These are phyloP conservation scores for Erebia ligea DNA, from an alignment of 2,888 invertebrate species.

Conservation along the genomic window DNA sequence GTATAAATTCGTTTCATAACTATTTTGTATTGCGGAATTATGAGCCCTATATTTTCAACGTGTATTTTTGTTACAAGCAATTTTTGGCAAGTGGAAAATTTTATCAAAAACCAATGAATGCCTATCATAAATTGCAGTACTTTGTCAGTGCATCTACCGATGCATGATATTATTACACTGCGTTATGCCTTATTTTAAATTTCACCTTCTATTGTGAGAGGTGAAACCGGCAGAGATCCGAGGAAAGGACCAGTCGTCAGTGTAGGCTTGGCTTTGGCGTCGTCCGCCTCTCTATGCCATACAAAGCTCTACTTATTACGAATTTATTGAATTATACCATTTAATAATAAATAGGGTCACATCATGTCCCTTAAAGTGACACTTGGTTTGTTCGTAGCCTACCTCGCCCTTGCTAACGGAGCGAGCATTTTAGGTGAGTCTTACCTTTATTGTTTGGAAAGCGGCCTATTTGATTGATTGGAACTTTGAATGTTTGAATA, in stretches of 20 bases:
- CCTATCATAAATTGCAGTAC: conserved; percentile 45
- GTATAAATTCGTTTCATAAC: no score
- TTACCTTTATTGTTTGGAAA: conserved; percentile 23
- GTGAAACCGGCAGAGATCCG: conserved; percentile 77
- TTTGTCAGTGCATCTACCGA: conserved; percentile 75
- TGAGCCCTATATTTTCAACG: no score
- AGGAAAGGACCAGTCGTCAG: conserved; percentile 70
- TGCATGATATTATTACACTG: conserved; percentile 72
- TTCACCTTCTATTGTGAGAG: conserved; percentile 82
- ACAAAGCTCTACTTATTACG: conserved; percentile 41
- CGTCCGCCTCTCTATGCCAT: conserved; percentile 60
- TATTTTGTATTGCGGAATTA: no score
- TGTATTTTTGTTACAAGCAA: background rate
- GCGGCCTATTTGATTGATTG: conserved; percentile 2
- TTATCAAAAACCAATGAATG: background rate
- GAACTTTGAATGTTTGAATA: background rate
- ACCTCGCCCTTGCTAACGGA: conserved; percentile 59
- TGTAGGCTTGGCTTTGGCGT: conserved; percentile 64
- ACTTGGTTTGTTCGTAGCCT: conserved; percentile 61
- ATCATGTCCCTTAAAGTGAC: conserved; percentile 71
- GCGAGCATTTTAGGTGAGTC: conserved; percentile 78
- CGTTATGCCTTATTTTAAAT: conserved; percentile 81
- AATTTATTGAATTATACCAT: conserved; percentile 17
- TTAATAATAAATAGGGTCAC: conserved; percentile 29
- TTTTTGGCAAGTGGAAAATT: background rate